phyloP scores from a whole-genome alignment of 2,797 vertebrate species.

The Alcedo quadribrachys region DNA sequence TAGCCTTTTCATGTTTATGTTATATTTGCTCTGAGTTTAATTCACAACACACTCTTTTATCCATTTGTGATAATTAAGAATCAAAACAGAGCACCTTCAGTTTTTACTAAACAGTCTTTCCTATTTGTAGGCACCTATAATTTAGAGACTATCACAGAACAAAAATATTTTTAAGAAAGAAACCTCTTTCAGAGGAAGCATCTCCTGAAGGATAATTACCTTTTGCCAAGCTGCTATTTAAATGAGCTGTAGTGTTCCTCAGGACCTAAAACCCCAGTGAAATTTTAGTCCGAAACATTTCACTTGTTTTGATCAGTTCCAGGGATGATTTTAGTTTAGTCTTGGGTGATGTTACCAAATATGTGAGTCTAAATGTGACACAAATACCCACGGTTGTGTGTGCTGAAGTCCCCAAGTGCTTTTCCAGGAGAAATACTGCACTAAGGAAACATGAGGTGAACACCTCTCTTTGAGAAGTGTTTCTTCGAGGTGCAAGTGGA shows the following conservation, averaged over 20 bases:
- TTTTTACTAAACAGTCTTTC: not conserved
- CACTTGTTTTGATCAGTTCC: not conserved
- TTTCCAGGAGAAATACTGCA: not conserved
- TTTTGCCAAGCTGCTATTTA: conserved; percentile 8
- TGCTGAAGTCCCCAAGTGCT: not conserved
- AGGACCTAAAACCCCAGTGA: not conserved
- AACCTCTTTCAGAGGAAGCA: not conserved
- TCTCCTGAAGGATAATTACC: conserved; percentile 5
- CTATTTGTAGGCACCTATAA: not conserved
- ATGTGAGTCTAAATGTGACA: not conserved
- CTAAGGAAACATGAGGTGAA: not conserved
- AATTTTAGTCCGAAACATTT: not conserved
- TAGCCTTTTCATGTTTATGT: not conserved
- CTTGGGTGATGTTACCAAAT: not conserved
- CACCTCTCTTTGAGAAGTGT: not conserved
- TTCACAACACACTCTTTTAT: not conserved
- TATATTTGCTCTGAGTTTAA: not conserved
- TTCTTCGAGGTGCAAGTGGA: not conserved
- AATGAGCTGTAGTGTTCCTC: not conserved
- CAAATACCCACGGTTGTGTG: rapidly evolving
- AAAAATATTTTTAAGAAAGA: not conserved
- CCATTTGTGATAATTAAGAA: not conserved
- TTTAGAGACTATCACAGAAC: not conserved
- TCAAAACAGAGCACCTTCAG: not conserved
- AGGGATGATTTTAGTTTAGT: not conserved